Evolutionary conservation across 2,113 vertebrate species (phyloP), one percentile per base, ranked within the genome.

Genomic region (Mirounga angustirostris): DNA sequence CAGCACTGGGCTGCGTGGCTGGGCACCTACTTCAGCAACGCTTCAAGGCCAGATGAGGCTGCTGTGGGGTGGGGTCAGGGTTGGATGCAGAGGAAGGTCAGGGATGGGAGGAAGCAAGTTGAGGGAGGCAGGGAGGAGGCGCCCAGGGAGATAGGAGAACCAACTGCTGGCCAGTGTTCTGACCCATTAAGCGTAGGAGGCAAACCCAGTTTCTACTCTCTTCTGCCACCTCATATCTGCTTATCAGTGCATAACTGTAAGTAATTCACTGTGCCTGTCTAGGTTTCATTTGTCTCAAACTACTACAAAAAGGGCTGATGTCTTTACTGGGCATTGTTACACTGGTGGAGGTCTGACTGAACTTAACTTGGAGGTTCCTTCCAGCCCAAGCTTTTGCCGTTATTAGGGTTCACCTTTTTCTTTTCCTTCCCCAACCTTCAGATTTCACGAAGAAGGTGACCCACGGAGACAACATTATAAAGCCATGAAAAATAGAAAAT

Each of bases 1-100:
- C 18, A 7, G 13, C 1, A 1, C 33, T 36, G 0, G 12, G 5
- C 78, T 24, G n/a, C 33, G 5, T 2, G 59, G 28, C 5, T n/a
- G 30, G 18, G 67, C 0, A 0, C 40, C 18, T 36, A 78, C 22
- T 63, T 30, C 36, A 19, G 52, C 26, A 40, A 40, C 11, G 7
- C 87, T 30, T 7, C 36, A 78, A 82, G 52, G 65, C 30, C 83
- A 92, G 54, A 73, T 21, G 73, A 54, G 71, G 36, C 12, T 21
- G 9, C 8, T 7, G 3, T 6, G 2, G 94, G 21, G 4, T 63
- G 28, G 50, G 71, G 63, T 58, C 58, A 33, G 56, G 24, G 13
- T 0, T 13, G 33, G 9, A 28, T 30, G 40, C 50, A 54, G 26
- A 33, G 63, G 76, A 46, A 14, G 40, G 52, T 13, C 0, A 0